A percentile compares a stretch with the other conserved stretches of the same genome.
Evolutionary conservation across 2,888 invertebrate genomes (phyloP).

Genomic region (Idaea straminata): DNA sequence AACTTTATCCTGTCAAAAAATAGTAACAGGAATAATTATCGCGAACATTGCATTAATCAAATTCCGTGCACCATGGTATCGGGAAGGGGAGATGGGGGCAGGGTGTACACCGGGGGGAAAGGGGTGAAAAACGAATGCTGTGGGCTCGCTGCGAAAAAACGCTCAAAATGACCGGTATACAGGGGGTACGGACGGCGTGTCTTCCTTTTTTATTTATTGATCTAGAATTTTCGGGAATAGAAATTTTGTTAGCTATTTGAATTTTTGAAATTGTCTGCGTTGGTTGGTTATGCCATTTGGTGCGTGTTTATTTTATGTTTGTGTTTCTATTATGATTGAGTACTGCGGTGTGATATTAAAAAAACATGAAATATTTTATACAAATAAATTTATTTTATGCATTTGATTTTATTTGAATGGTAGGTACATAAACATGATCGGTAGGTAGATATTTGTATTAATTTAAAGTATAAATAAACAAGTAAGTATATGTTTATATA

Average conservation of each 20-base stretch:
- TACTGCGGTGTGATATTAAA: neutral
- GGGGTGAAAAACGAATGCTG: constrained; percentile 70
- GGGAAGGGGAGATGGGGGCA: constrained; percentile 37
- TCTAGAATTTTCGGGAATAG: constrained; percentile 24
- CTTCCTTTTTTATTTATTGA: constrained; percentile 37
- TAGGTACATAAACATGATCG: too few species aligned
- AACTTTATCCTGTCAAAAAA: constrained; percentile 75
- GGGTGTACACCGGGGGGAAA: constrained; percentile 30
- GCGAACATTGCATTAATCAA: constrained; percentile 80
- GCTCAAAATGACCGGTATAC: constrained; percentile 56
- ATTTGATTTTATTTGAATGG: neutral
- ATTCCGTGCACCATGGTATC: constrained; percentile 77
- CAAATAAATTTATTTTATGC: neutral
- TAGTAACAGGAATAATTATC: constrained; percentile 79
- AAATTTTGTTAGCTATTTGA: constrained; percentile 22
- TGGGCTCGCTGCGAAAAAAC: constrained; percentile 74
- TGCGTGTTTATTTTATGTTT: neutral
- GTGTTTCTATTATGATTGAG: neutral
- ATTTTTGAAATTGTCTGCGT: constrained; percentile 21
- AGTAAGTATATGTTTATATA: too few species aligned
- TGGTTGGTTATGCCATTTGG: neutral
- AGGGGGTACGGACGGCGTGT: constrained; percentile 26
- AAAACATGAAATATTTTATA: neutral
- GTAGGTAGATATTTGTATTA: too few species aligned
- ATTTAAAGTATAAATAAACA: too few species aligned